Conservation (phyloP, 2,797 vertebrate genomes). For the Helarctos malayanus region DNA sequence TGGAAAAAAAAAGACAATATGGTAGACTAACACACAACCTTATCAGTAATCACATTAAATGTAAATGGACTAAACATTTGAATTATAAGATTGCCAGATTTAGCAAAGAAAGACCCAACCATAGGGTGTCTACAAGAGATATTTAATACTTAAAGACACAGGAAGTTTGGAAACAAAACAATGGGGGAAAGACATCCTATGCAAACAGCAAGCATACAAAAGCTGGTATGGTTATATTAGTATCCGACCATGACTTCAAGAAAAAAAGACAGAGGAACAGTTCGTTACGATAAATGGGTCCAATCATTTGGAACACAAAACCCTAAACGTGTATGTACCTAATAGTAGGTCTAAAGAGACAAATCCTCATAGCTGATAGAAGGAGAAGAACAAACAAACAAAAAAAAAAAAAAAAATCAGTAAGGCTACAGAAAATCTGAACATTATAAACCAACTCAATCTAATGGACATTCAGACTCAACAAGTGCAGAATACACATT, state of each 20-base stretch:
- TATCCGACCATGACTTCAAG: not conserved
- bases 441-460: not conserved
- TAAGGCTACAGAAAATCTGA: conserved; percentile 40
- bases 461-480: not conserved
- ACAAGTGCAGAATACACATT: not conserved
- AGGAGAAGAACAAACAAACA: not conserved
- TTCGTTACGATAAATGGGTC: not conserved
- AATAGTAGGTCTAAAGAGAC: not conserved
- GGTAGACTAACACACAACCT: not conserved
- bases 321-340: not conserved
- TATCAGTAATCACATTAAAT: conserved; percentile 22
- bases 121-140: not conserved
- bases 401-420: not conserved
- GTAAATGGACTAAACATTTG: not conserved
- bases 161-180: conserved; percentile 22
- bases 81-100: not conserved
- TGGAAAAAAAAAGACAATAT: not conserved
- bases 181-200: not conserved
- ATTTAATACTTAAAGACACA: conserved; percentile 28
- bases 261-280: not conserved
- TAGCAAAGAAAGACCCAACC: not conserved
- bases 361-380: not conserved
- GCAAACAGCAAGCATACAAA: conserved; percentile 22
- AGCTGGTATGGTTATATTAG: not conserved
- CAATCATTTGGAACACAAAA: not conserved